Evolutionary conservation across 1,140 invertebrate genomes (phyloP).

Genomic region (Drosophila gunungcola): DNA sequence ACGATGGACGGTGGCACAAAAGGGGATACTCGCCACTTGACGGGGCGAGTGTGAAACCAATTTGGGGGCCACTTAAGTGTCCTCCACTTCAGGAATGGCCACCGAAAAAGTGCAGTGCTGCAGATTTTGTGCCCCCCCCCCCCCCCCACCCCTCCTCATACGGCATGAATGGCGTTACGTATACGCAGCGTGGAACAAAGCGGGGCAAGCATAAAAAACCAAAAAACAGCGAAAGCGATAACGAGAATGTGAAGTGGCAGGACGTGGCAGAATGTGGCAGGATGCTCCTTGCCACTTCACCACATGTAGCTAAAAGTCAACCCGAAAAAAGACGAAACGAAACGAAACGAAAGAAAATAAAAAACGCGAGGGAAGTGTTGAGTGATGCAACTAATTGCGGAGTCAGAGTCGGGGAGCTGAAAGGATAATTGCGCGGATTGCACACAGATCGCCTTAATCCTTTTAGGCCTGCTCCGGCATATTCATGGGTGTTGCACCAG

Average conservation of each 20-base stretch:
- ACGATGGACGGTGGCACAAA: not conserved
- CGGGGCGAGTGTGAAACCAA: slow-evolving; percentile 76
- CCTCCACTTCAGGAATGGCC: slow-evolving; percentile 62
- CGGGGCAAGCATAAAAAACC: slow-evolving; percentile 25
- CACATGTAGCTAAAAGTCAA: slow-evolving; percentile 78
- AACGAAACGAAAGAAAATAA: slow-evolving; percentile 12
- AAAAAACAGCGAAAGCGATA: slow-evolving; percentile 27
- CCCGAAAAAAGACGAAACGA: slow-evolving; percentile 52
- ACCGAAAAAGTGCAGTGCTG: slow-evolving; percentile 39
- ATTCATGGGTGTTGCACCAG: slow-evolving; percentile 42
- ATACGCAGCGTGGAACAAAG: slow-evolving; percentile 72
- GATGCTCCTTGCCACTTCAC: slow-evolving; percentile 32
- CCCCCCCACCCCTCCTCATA: slow-evolving; percentile 16
- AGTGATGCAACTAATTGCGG: slow-evolving; percentile 83
- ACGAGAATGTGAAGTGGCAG: slow-evolving; percentile 50
- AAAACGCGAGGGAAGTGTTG: slow-evolving; percentile 62
- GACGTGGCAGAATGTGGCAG: slow-evolving; percentile 18
- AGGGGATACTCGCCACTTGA: slow-evolving; percentile 52
- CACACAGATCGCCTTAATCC: slow-evolving; percentile 82
- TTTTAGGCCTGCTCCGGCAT: slow-evolving; percentile 65
- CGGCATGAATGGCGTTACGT: slow-evolving; percentile 72
- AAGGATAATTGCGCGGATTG: slow-evolving; percentile 83
- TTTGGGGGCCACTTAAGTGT: slow-evolving; percentile 79
- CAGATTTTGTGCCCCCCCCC: slow-evolving; percentile 1
- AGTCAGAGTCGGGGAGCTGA: slow-evolving; percentile 44